Percentiles rank a stretch among this genome's conserved stretches.
Evolutionary conservation across 2,888 invertebrate genomes (phyloP).

Genomic region (Gastracanthus pulcherrimus): DNA sequence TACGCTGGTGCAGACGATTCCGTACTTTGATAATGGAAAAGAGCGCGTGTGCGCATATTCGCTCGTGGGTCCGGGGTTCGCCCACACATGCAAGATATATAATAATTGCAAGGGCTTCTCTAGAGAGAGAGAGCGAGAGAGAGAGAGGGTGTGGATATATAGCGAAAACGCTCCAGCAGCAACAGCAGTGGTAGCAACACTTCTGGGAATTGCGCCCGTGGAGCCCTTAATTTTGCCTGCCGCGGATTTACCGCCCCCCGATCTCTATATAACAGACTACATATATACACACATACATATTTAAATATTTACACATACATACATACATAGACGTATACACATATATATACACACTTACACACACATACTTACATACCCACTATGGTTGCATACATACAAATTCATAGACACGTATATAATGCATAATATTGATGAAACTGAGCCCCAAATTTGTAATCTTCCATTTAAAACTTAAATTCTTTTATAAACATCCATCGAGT

Average conservation of each 20-base stretch:
- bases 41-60: background rate
- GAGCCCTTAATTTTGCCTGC: slow-evolving; percentile 1
- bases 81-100: background rate
- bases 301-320: background rate
- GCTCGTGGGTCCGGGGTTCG: background rate
- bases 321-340: no score
- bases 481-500: no score
- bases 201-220: slow-evolving; percentile 4
- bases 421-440: no score
- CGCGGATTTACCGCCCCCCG: slow-evolving; percentile 13
- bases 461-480: no score
- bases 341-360: no score
- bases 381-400: no score
- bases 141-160: no score
- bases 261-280: background rate
- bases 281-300: no score
- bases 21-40: slow-evolving; percentile 24
- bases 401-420: no score
- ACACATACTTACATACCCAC: no score
- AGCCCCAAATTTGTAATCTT: no score
- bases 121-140: background rate
- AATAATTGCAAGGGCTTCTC: background rate
- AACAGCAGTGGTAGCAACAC: background rate
- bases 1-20: background rate
- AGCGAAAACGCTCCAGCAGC: no score